These are phyloP conservation scores for Stigmatopora nigra DNA, from an alignment of 2,113 vertebrate genomes.

Conservation along the genomic window DNA sequence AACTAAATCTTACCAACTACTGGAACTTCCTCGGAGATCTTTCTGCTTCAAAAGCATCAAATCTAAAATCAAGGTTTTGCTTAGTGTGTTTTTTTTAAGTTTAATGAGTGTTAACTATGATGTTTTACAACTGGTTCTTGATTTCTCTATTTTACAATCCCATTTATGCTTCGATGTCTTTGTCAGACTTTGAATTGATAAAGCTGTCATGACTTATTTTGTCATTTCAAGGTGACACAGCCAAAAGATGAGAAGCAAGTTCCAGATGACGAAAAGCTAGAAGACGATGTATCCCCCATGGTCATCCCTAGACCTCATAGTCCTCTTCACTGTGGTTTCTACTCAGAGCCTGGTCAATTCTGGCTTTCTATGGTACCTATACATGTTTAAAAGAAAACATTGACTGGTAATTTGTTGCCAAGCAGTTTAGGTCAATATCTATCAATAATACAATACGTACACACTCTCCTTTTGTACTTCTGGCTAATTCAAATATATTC, in stretches of 20 bases:
- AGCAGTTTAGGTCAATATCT: not conserved
- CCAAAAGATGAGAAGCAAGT: conserved; percentile 38
- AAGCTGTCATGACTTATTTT: not conserved
- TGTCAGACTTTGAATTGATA: not conserved
- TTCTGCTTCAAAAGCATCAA: conserved; percentile 89
- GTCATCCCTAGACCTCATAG: conserved; percentile 75
- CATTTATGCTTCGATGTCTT: not conserved
- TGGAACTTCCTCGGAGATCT: conserved; percentile 59
- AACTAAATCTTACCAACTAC: conserved; percentile 71
- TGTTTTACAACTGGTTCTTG: not conserved
- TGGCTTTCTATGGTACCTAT: conserved; percentile 86
- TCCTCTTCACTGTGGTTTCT: conserved; percentile 84
- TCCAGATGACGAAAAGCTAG: conserved; percentile 48
- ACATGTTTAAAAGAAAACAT: conserved; percentile 1
- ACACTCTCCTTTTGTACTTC: not conserved
- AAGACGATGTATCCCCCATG: conserved; percentile 73
- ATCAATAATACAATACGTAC: too few relatives aligned
- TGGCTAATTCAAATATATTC: not conserved
- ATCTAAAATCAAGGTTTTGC: conserved; percentile 78
- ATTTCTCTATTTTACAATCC: not conserved
- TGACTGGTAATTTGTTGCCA: not conserved
- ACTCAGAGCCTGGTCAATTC: conserved; percentile 80
- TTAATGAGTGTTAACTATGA: not conserved
- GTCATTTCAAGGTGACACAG: conserved; percentile 46
- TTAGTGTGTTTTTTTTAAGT: not conserved